phyloP scores from a whole-genome alignment of 2,113 vertebrate species.

The Prunella himalayana region DNA sequence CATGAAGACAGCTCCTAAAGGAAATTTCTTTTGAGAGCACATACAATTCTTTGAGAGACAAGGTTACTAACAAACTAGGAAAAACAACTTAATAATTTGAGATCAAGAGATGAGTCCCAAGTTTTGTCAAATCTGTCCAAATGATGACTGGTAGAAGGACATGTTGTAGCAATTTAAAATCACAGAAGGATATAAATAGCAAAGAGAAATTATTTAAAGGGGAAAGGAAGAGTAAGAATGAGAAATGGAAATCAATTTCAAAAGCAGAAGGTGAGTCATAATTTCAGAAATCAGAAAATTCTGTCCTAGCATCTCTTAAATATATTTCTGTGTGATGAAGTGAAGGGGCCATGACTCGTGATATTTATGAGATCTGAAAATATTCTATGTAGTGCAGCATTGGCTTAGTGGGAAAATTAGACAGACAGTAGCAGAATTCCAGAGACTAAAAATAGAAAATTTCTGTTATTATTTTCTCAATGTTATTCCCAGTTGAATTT shows the following conservation, averaged over 20 bases:
- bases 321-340: neutral
- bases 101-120: neutral
- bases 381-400: neutral
- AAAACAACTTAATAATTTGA: neutral
- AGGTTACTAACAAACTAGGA: neutral
- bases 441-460: neutral
- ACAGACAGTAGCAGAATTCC: neutral
- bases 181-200: neutral
- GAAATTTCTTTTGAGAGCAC: neutral
- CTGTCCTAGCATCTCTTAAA: neutral
- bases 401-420: neutral
- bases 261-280: neutral
- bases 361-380: neutral
- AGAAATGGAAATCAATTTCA: neutral
- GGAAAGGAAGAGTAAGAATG: neutral
- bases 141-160: neutral
- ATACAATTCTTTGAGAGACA: neutral
- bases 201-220: neutral
- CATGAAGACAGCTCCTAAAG: neutral
- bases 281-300: conserved; percentile 6
- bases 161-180: neutral
- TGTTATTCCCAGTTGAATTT: neutral
- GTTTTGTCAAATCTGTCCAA: neutral
- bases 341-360: neutral
- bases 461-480: neutral